Percentiles rank a stretch among this genome's conserved stretches.
phyloP scores from a whole-genome alignment of 2,113 vertebrate species.

The Actinemys pallida region DNA sequence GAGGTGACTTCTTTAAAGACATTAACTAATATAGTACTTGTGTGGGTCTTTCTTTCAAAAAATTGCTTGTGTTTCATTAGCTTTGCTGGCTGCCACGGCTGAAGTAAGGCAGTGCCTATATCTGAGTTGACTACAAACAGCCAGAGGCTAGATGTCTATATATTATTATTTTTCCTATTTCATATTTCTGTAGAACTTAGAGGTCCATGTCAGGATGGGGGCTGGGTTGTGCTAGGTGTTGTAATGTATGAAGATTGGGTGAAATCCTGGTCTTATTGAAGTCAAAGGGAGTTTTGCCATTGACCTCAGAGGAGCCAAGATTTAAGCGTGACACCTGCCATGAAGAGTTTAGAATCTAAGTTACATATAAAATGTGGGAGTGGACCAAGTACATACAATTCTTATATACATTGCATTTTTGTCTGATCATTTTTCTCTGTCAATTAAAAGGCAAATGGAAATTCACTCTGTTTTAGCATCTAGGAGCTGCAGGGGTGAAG shows the following conservation, averaged over 20 bases:
- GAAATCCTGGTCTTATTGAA: neutral
- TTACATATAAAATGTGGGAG: accelerated
- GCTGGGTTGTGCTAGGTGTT: neutral
- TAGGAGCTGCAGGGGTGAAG: accelerated
- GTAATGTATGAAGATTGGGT: neutral
- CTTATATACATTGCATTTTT: accelerated
- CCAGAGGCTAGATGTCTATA: neutral
- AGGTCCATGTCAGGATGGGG: neutral
- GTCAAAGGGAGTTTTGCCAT: accelerated
- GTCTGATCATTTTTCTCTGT: neutral
- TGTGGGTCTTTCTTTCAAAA: neutral
- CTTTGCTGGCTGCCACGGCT: neutral
- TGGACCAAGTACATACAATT: neutral
- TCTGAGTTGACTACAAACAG: neutral
- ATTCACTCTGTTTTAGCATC: accelerated
- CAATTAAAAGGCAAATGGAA: neutral
- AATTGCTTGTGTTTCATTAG: constrained; percentile 30
- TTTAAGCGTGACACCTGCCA: neutral
- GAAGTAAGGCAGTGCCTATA: neutral
- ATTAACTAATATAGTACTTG: neutral
- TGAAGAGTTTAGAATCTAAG: neutral
- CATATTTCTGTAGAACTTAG: neutral
- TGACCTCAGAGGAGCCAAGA: constrained; percentile 4
- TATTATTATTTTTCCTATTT: neutral
- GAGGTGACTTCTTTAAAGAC: constrained; percentile 37